These are phyloP conservation scores for Caretta caretta DNA, from an alignment of 2,113 vertebrate genomes.

Conservation along the genomic window DNA sequence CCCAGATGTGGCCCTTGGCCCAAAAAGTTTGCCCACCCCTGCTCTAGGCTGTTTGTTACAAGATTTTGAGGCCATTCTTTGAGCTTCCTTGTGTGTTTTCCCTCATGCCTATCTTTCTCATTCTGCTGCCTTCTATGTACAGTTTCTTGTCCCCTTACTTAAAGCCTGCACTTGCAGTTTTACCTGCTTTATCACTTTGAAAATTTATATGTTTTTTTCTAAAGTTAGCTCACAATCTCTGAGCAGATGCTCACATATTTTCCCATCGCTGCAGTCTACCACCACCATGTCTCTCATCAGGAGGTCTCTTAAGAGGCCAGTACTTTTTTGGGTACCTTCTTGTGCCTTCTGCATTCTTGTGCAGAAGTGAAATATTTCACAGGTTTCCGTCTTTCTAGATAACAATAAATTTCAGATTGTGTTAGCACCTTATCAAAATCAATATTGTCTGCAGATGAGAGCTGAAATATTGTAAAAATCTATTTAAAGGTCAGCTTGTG, in stretches of 20 bases:
- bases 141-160: not conserved
- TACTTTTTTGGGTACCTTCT: not conserved
- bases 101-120: not conserved
- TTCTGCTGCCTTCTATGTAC: rapidly evolving
- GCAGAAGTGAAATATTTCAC: not conserved
- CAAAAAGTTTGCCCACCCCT: too few species aligned
- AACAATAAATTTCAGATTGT: not conserved
- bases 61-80: not conserved
- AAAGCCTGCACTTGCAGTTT: not conserved
- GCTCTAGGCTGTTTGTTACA: not conserved
- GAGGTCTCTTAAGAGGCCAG: not conserved
- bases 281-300: not conserved
- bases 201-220: not conserved
- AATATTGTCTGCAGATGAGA: conserved; percentile 43
- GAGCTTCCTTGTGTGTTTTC: not conserved
- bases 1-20: too few species aligned
- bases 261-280: not conserved
- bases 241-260: not conserved
- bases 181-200: not conserved
- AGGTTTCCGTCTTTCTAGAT: not conserved
- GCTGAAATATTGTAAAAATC: conserved; percentile 3
- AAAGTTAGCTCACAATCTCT: not conserved
- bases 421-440: conserved; percentile 15
- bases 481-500: not conserved
- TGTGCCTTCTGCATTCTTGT: not conserved